phyloP scores from a whole-genome alignment of 2,888 invertebrate genomes.

The Macrosoma leucophasiata region DNA sequence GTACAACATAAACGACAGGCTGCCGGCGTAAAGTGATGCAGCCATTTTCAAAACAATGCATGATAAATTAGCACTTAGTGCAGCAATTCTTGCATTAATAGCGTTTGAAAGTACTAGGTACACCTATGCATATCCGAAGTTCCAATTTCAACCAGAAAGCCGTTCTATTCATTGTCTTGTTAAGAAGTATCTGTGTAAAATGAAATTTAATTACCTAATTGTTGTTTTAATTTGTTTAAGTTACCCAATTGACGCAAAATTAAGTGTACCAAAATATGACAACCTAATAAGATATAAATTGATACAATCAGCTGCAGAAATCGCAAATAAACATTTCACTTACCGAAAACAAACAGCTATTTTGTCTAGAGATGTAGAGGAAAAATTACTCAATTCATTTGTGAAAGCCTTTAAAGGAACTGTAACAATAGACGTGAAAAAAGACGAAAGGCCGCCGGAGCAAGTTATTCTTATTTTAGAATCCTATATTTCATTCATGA shows the following conservation, averaged over 20 bases:
- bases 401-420: constrained; percentile 41
- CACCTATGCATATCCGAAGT: too few species aligned
- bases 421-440: constrained; percentile 40
- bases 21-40: too few species aligned
- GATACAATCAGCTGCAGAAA: constrained; percentile 35
- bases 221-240: constrained; percentile 16
- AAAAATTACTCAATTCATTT: constrained; percentile 35
- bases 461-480: constrained; percentile 48
- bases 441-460: constrained; percentile 31
- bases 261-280: constrained; percentile 8
- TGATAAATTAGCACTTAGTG: too few species aligned
- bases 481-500: constrained; percentile 41
- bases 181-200: too few species aligned
- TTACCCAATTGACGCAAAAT: constrained; percentile 5
- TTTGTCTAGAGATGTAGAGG: constrained; percentile 39
- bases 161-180: too few species aligned
- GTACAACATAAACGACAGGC: too few species aligned
- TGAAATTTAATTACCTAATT: too few species aligned
- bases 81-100: too few species aligned
- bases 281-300: constrained; percentile 26
- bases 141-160: too few species aligned
- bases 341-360: constrained; percentile 37
- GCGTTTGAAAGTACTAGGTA: too few species aligned
- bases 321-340: constrained; percentile 47
- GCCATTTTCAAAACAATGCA: constrained; percentile 32